These are phyloP conservation scores for Aplocera efformata DNA, from an alignment of 2,888 invertebrate genomes.

Conservation along the genomic window DNA sequence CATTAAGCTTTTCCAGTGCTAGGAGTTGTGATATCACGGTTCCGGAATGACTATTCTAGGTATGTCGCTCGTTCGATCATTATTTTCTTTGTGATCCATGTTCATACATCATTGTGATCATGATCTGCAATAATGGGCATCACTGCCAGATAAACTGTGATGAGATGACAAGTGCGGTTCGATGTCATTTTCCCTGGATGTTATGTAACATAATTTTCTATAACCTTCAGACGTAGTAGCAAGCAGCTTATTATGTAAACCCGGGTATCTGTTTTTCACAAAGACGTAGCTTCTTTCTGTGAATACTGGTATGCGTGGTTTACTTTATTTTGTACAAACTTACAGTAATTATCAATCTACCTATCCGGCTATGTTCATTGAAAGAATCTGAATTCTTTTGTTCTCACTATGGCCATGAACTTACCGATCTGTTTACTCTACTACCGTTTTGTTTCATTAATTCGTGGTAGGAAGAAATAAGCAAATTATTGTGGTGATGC, in stretches of 20 bases:
- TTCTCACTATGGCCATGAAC: constrained; percentile 13
- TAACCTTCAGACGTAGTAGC: constrained; percentile 37
- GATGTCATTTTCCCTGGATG: constrained; percentile 20
- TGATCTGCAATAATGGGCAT: constrained; percentile 1
- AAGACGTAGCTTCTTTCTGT: constrained; percentile 7
- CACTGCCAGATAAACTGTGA: constrained; percentile 12
- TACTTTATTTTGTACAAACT: not conserved
- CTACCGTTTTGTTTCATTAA: constrained; percentile 3
- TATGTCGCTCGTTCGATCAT: constrained; percentile 34
- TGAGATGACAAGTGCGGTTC: constrained; percentile 19
- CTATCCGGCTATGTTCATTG: not conserved
- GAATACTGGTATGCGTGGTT: not conserved
- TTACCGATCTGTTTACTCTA: not conserved
- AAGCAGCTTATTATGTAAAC: constrained; percentile 24
- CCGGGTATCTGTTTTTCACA: constrained; percentile 8
- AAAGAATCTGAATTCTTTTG: constrained; percentile 2
- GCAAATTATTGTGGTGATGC: too few relatives aligned
- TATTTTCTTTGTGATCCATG: constrained; percentile 12
- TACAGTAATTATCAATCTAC: not conserved
- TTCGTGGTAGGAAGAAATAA: constrained; percentile 18
- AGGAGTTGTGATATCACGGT: constrained; percentile 29
- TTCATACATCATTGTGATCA: constrained; percentile 4
- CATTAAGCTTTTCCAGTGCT: constrained; percentile 23
- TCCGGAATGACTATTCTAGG: constrained; percentile 63
- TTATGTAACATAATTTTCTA: constrained; percentile 45